A percentile compares a stretch with the other conserved stretches of the same genome.
phyloP scores from a whole-genome alignment of 2,797 vertebrate genomes.

The Zenarchopterus dispar region DNA sequence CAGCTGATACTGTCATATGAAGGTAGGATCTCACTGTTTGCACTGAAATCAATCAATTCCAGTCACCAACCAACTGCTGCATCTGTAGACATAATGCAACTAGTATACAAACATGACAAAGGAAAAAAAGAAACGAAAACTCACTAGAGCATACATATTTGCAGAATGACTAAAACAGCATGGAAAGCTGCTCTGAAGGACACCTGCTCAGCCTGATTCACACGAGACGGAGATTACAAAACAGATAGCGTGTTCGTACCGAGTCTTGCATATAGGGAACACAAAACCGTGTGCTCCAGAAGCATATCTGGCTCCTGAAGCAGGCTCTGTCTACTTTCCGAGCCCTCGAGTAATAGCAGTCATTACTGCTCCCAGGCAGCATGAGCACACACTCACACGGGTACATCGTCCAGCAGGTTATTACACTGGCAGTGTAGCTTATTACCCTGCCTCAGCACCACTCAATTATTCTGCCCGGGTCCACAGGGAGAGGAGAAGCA shows the following conservation, averaged over 20 bases:
- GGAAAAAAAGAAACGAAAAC: too few species aligned
- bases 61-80: too few species aligned
- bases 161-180: background rate
- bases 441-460: slow-evolving; percentile 74
- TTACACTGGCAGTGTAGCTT: slow-evolving; percentile 74
- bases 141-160: background rate
- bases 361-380: slow-evolving; percentile 60
- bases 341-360: slow-evolving; percentile 72
- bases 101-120: background rate
- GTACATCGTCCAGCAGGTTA: slow-evolving; percentile 76
- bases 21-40: too few species aligned
- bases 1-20: too few species aligned
- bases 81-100: background rate
- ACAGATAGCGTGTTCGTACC: background rate
- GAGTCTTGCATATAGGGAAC: background rate
- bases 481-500: slow-evolving; percentile 68
- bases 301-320: slow-evolving; percentile 51
- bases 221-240: slow-evolving; percentile 4
- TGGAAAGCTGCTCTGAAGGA: slow-evolving; percentile 3
- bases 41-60: too few species aligned
- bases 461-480: slow-evolving; percentile 83
- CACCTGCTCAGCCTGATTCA: background rate
- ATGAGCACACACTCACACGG: slow-evolving; percentile 17
- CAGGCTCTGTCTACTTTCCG: slow-evolving; percentile 49
- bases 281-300: slow-evolving; percentile 16